Percentiles rank a stretch among this genome's conserved stretches.
phyloP scores from a whole-genome alignment of 2,797 vertebrate species.

The Valencia hispanica region DNA sequence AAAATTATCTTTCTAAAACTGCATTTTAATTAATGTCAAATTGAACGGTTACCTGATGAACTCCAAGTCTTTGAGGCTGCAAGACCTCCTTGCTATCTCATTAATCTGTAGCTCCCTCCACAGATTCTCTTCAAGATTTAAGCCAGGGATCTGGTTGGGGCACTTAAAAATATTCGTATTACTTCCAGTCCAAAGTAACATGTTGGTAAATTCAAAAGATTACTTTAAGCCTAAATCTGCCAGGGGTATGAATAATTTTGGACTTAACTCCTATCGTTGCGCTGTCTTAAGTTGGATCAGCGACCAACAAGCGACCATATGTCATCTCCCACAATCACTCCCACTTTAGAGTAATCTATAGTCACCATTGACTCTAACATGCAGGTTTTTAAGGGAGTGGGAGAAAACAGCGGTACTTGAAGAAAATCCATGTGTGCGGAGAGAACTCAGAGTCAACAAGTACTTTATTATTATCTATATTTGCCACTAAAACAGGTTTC shows the following conservation, averaged over 20 bases:
- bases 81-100: not conserved
- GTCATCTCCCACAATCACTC: not conserved
- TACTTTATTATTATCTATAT: constrained; percentile 5
- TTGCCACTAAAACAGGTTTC: constrained; percentile 1
- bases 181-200: not conserved
- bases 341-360: no score
- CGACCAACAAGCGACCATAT: not conserved
- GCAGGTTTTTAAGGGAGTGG: not conserved
- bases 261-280: not conserved
- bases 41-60: no score
- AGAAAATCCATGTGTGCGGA: no score
- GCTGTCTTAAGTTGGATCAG: not conserved
- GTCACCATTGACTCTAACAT: not conserved
- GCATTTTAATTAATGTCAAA: no score
- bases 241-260: not conserved
- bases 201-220: not conserved
- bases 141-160: not conserved
- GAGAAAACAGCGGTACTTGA: no score
- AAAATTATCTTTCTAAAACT: no score
- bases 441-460: constrained; percentile 1
- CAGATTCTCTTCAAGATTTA: not conserved
- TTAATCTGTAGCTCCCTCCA: not conserved
- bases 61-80: not conserved
- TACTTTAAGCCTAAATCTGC: not conserved
- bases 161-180: not conserved